Evolutionary conservation across 2,888 invertebrate genomes (phyloP), one percentile per base, ranked within the genome.

Genomic region (Trachelus tabidus): DNA sequence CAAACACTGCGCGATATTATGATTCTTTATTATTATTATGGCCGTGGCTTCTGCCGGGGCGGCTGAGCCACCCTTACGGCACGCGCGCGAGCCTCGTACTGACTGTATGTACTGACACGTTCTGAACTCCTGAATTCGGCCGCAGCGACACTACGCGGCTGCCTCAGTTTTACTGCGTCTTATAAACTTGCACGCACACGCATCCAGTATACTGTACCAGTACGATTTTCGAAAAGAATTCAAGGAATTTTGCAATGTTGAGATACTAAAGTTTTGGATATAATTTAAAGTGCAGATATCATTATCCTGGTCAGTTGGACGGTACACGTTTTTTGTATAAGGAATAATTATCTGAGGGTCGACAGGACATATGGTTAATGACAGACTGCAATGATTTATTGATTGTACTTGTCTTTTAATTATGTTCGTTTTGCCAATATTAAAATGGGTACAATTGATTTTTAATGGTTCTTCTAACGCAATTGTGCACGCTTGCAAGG

Each of bases 51-150:
- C 3, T 34, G 71, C 71, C 71, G 33, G 71, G 71, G 71, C 71
- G 31, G 71, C 71, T 31, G 4, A 76, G 75, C 81, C 87, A 87
- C 87, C 87, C 88, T 86, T 82, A 84, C 84, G 83, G 83, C 81
- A 83, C 84, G 87, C 87, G 85, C 87, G 85, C 87, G 84, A 83
- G 84, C 79, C 83, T 83, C 83, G 81, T 82, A 88, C 87, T 88
- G 87, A 84, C 30, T 12, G 35, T 12, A 35, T 34, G 71, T 56
- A 56, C 56, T 56, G 56, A 56, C 56, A 56, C 56, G 56, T 56
- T 56, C 56, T 6, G 56, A 23, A 56, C 56, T 56, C 56, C 56
- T 56, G 56, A 56, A 56, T 56, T 56, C 56, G 56, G 56, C 56
- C 56, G 56, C 56, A 56, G 56, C 56, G 56, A 56, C 56, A 56